These are phyloP conservation scores for Cephus cinctus DNA, from an alignment of 1,140 invertebrate genomes.

Conservation along the genomic window DNA sequence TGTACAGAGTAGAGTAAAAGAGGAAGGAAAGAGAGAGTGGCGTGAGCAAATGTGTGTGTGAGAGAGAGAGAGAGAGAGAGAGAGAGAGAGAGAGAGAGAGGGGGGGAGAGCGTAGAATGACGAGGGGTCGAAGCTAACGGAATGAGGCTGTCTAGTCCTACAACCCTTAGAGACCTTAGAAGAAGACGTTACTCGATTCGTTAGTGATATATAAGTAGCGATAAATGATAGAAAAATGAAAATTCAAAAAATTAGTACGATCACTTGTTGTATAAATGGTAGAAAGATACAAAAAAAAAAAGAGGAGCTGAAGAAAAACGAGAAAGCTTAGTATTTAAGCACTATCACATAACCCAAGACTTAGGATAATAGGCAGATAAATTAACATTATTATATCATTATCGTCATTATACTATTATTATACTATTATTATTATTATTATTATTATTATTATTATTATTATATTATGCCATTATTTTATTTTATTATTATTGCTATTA, in stretches of 20 bases:
- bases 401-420: slow-evolving; percentile 38
- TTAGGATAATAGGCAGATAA: slow-evolving; percentile 33
- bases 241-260: slow-evolving; percentile 12
- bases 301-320: neutral
- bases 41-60: slow-evolving; percentile 11
- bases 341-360: slow-evolving; percentile 31
- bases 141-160: slow-evolving; percentile 54
- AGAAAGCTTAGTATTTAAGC: slow-evolving; percentile 27
- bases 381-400: slow-evolving; percentile 25
- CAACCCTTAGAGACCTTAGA: slow-evolving; percentile 42
- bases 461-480: slow-evolving; percentile 8
- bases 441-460: slow-evolving; percentile 6
- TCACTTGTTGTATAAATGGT: slow-evolving; percentile 16
- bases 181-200: slow-evolving; percentile 27
- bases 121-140: slow-evolving; percentile 26
- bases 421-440: slow-evolving; percentile 12
- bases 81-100: slow-evolving; percentile 5
- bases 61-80: slow-evolving; percentile 6
- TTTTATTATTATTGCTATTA: slow-evolving; percentile 15
- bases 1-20: slow-evolving; percentile 14
- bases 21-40: slow-evolving; percentile 1
- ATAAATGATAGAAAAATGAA: slow-evolving; percentile 26
- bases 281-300: neutral
- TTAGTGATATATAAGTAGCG: slow-evolving; percentile 28
- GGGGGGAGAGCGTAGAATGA: slow-evolving; percentile 4